Evolutionary conservation across 1,140 invertebrate genomes (phyloP).

Genomic region (Drosophila chauvacae): DNA sequence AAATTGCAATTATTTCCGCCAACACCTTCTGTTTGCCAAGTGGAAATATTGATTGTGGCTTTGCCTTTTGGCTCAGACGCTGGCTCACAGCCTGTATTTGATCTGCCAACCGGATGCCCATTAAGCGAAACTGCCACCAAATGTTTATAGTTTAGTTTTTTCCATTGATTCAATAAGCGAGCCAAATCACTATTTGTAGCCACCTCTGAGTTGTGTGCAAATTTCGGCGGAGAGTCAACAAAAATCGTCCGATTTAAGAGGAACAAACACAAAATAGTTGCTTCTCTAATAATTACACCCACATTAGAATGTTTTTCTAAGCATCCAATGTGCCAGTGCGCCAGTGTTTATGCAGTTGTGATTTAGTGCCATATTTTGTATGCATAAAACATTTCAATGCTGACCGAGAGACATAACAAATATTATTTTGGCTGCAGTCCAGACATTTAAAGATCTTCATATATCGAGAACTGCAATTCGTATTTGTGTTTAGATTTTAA

Average conservation of each 20-base stretch:
- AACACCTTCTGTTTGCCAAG: slow-evolving; percentile 41
- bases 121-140: slow-evolving; percentile 45
- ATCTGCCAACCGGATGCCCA: slow-evolving; percentile 52
- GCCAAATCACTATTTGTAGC: slow-evolving; percentile 57
- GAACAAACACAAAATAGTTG: slow-evolving; percentile 31
- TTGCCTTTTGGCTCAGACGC: neutral
- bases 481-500: slow-evolving; percentile 5
- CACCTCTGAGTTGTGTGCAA: slow-evolving; percentile 50
- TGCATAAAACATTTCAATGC: slow-evolving; percentile 37
- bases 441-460: slow-evolving; percentile 11
- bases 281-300: slow-evolving; percentile 25
- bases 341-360: neutral
- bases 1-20: slow-evolving; percentile 61
- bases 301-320: slow-evolving; percentile 5
- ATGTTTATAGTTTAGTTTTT: slow-evolving; percentile 52
- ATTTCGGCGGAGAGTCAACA: slow-evolving; percentile 34
- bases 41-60: slow-evolving; percentile 54
- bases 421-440: slow-evolving; percentile 26
- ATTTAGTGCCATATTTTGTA: slow-evolving; percentile 16
- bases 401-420: slow-evolving; percentile 18
- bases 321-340: neutral
- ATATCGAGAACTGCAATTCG: slow-evolving; percentile 7
- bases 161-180: slow-evolving; percentile 41
- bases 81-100: slow-evolving; percentile 31
- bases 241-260: slow-evolving; percentile 16